phyloP scores from a whole-genome alignment of 2,113 vertebrate genomes.

The Podarcis muralis region DNA sequence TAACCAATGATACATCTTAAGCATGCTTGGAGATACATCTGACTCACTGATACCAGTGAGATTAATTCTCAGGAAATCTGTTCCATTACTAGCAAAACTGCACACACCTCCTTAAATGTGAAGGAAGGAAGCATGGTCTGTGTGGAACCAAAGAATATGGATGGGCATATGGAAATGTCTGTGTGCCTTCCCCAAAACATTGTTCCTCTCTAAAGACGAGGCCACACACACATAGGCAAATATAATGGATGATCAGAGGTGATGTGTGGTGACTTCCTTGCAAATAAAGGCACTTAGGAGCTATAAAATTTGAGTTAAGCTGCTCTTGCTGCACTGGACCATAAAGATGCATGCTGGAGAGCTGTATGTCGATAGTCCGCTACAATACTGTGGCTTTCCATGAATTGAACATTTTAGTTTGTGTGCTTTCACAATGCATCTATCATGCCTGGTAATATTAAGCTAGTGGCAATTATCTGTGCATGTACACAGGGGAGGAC shows the following conservation, averaged over 20 bases:
- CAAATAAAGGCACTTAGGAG: neutral
- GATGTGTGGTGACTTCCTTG: neutral
- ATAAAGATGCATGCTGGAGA: neutral
- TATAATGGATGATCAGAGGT: too few relatives aligned
- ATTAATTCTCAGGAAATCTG: neutral
- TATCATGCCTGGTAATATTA: neutral
- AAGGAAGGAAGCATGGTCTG: neutral
- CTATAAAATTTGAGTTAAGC: neutral
- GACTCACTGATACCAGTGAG: neutral
- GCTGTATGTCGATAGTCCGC: neutral
- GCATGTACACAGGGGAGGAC: too few relatives aligned
- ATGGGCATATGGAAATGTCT: neutral
- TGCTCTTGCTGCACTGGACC: neutral
- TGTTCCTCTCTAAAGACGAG: neutral
- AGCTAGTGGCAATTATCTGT: neutral
- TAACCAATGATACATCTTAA: neutral
- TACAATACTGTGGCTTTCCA: neutral
- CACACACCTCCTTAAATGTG: too few relatives aligned
- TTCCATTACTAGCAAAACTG: neutral
- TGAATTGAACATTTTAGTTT: neutral
- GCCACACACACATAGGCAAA: neutral
- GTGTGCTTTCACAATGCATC: neutral
- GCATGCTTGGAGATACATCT: neutral
- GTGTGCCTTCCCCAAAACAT: neutral
- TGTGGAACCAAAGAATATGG: neutral